Evolutionary conservation across 92 coral and sea anemone species (phyloP), one percentile per base, ranked within the genome.

Genomic region (Epizoanthus illoricatus): DNA sequence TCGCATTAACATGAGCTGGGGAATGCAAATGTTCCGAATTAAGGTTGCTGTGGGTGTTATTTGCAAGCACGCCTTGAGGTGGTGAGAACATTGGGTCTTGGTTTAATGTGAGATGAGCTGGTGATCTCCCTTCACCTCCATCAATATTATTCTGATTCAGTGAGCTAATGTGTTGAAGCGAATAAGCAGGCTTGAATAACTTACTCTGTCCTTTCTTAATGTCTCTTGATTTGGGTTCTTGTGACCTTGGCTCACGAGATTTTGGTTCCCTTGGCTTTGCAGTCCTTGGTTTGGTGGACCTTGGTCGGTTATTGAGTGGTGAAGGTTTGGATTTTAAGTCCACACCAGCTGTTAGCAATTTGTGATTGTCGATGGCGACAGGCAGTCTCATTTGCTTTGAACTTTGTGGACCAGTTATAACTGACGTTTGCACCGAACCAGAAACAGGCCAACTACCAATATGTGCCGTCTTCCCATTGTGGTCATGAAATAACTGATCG

Each of bases 71-170:
- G 73, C 81, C 89, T 52, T 93, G 94, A 0, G 97, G 89, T 3
- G 92, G 90, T 19, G 97, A 93, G 82, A 93, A 91, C 97, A 93
- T 93, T 23, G 97, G 97, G 83, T 93, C 97, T 74, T 89, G 87
- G 84, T 76, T 91, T 39, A 93, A 80, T 0, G 94, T 87, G 67
- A 90, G 85, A 60, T 87, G 87, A 65, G 84, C 82, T 1, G 86
- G 86, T 42, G 85, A 81, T n/a, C 78, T 81, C 69, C 84, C 84
- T 24, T 73, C 78, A 49, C 80, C 90, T 28, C 79, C 75, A 56
- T 82, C 86, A 18, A 92, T 64, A 57, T 76, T 86, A 67, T 86
- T 87, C 61, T 81, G 91, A 69, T 85, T 86, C n/a, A 87, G 56
- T 6, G 80, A 69, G 54, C 91, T 85, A 24, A 93, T 76, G 70